phyloP scores from a whole-genome alignment of 1,140 invertebrate genomes.

The Drosophila equinoxialis region DNA sequence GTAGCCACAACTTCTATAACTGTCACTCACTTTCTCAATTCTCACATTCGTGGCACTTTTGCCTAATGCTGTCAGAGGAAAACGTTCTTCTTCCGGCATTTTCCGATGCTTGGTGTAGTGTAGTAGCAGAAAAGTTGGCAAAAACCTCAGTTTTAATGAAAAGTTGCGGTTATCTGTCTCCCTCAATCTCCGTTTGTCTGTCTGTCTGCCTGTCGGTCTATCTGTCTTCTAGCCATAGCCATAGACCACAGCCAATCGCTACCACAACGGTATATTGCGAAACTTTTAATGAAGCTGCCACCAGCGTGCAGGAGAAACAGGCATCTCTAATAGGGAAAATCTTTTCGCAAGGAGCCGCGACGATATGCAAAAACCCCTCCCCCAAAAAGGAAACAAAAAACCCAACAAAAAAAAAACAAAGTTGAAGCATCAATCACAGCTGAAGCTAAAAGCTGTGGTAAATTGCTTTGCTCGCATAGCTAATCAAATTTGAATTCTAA shows the following conservation, averaged over 20 bases:
- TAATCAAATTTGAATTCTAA: conserved; percentile 19
- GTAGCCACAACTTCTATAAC: no score
- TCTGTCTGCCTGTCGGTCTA: background rate
- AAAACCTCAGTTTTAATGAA: conserved; percentile 51
- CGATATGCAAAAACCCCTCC: background rate
- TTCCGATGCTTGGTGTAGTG: background rate
- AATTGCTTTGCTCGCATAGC: conserved; percentile 8
- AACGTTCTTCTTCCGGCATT: conserved; percentile 1
- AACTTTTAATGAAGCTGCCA: conserved; percentile 58
- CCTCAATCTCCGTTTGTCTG: conserved; percentile 8
- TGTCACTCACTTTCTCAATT: no score
- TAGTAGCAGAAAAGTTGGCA: conserved; percentile 13
- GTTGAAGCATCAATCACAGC: conserved; percentile 6
- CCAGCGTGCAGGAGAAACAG: conserved; percentile 10
- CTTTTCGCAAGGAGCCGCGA: background rate
- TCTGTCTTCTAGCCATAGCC: background rate
- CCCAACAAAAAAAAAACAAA: background rate
- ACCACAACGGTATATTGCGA: conserved; percentile 18
- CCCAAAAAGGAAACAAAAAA: no score
- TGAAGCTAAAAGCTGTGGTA: conserved; percentile 17
- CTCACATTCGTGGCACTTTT: no score
- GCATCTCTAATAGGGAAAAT: background rate
- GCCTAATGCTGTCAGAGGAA: background rate
- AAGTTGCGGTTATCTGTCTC: conserved; percentile 35
- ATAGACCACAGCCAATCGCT: conserved; percentile 45